A percentile compares a stretch with the other conserved stretches of the same genome.
Conservation (phyloP, 2,888 invertebrate genomes). For the Tetramorium bicarinatum region DNA sequence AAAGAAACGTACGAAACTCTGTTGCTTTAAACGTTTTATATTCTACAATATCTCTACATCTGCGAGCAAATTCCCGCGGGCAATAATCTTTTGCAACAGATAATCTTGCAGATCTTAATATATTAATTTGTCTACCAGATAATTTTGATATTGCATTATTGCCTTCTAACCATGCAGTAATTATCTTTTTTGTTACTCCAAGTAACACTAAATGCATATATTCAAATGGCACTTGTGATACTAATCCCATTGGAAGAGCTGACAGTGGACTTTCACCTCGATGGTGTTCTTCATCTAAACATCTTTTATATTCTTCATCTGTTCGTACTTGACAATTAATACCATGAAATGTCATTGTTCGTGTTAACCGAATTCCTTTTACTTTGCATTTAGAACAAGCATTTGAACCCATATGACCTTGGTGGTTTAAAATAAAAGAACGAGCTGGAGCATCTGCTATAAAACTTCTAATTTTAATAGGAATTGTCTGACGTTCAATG, state of each 20-base stretch:
- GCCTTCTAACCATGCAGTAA: background rate
- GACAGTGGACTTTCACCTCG: slow-evolving; percentile 2
- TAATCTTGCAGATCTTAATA: background rate
- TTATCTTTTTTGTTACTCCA: slow-evolving; percentile 10
- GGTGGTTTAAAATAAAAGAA: background rate
- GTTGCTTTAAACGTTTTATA: slow-evolving; percentile 20
- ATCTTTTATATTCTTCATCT: slow-evolving; percentile 7
- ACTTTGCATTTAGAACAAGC: slow-evolving; percentile 9
- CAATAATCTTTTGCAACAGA: background rate
- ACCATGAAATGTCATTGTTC: background rate
- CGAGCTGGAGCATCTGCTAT: slow-evolving; percentile 19
- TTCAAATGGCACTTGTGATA: slow-evolving; percentile 1
- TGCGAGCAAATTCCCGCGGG: slow-evolving; percentile 5
- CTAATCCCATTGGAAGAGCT: slow-evolving; percentile 7
- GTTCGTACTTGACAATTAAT: background rate
- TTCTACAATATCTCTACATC: background rate
- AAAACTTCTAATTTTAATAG: background rate
- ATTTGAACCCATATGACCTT: background rate
- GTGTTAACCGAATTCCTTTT: background rate
- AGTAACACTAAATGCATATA: background rate
- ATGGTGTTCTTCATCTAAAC: slow-evolving; percentile 2
- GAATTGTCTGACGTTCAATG: too few species aligned
- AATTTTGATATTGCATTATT: background rate
- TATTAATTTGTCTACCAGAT: slow-evolving; percentile 10
- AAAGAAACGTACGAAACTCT: slow-evolving; percentile 3